Evolutionary conservation across 1,140 invertebrate species (phyloP).

Genomic region (Nomia melanderi): DNA sequence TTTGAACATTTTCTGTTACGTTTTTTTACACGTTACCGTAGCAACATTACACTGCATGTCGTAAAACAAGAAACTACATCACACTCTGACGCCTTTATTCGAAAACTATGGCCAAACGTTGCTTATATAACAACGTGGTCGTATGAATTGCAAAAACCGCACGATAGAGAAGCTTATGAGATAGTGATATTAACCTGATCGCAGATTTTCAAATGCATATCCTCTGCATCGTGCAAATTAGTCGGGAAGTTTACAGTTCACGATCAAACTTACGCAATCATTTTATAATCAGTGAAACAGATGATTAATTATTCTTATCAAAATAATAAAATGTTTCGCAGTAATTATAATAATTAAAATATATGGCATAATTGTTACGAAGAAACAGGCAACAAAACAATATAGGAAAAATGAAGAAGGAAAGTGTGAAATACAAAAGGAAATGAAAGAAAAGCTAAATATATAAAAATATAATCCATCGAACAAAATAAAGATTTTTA

Average conservation of each 20-base stretch:
- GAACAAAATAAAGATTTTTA: no score
- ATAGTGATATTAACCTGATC: not conserved
- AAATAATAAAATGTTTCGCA: no score
- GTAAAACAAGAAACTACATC: not conserved
- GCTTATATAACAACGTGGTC: conserved; percentile 12
- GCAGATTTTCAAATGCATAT: not conserved
- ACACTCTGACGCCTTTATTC: not conserved
- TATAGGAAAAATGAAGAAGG: no score
- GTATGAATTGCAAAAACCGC: conserved; percentile 9
- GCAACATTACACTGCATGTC: not conserved
- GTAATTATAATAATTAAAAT: no score
- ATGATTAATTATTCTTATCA: no score
- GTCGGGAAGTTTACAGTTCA: not conserved
- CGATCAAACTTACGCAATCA: not conserved
- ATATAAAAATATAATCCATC: no score
- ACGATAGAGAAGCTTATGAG: not conserved
- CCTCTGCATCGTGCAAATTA: not conserved
- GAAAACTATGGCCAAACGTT: not conserved
- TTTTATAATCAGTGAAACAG: not conserved
- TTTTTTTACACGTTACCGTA: not conserved
- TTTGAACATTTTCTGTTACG: not conserved
- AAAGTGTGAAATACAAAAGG: no score
- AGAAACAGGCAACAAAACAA: no score
- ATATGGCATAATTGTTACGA: no score
- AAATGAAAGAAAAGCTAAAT: no score